These are phyloP conservation scores for Melinaea menophilus DNA, from an alignment of 2,888 invertebrate species.

Conservation along the genomic window DNA sequence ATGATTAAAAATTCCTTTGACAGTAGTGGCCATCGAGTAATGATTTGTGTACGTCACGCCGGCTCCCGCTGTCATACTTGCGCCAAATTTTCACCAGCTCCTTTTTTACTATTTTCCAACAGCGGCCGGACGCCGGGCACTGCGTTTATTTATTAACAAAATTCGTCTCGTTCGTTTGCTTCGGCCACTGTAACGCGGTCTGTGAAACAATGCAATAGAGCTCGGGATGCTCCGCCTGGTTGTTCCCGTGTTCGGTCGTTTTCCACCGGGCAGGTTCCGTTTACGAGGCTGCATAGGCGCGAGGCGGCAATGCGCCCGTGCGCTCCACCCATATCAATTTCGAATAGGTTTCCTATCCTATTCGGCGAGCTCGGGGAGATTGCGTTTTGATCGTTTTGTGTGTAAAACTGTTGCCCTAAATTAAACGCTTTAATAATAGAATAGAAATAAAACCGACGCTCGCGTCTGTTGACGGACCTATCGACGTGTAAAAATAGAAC, in stretches of 20 bases:
- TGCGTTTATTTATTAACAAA: slow-evolving; percentile 78
- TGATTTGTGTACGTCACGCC: slow-evolving; percentile 68
- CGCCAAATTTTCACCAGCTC: slow-evolving; percentile 65
- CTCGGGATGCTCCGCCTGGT: slow-evolving; percentile 36
- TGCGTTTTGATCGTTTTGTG: slow-evolving; percentile 75
- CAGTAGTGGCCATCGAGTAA: slow-evolving; percentile 66
- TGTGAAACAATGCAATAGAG: slow-evolving; percentile 44
- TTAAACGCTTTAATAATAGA: slow-evolving; percentile 76
- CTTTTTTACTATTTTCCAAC: slow-evolving; percentile 66
- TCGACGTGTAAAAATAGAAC: slow-evolving; percentile 45
- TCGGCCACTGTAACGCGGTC: slow-evolving; percentile 37
- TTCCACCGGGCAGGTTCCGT: slow-evolving; percentile 49
- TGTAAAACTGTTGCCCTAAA: slow-evolving; percentile 76
- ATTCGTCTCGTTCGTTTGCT: slow-evolving; percentile 52
- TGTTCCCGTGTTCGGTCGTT: slow-evolving; percentile 43
- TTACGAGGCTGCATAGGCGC: slow-evolving; percentile 73
- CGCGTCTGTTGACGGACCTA: slow-evolving; percentile 56
- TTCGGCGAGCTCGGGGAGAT: slow-evolving; percentile 64
- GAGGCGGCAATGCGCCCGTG: slow-evolving; percentile 62
- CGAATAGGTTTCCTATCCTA: slow-evolving; percentile 76
- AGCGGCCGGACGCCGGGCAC: slow-evolving; percentile 59
- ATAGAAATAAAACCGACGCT: slow-evolving; percentile 64
- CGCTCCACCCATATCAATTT: slow-evolving; percentile 77
- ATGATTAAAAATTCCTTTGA: slow-evolving; percentile 75
- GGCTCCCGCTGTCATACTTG: slow-evolving; percentile 70